Evolutionary conservation across 2,888 invertebrate genomes (phyloP), one percentile per base, ranked within the genome.

Genomic region (Limnephilus marmoratus): DNA sequence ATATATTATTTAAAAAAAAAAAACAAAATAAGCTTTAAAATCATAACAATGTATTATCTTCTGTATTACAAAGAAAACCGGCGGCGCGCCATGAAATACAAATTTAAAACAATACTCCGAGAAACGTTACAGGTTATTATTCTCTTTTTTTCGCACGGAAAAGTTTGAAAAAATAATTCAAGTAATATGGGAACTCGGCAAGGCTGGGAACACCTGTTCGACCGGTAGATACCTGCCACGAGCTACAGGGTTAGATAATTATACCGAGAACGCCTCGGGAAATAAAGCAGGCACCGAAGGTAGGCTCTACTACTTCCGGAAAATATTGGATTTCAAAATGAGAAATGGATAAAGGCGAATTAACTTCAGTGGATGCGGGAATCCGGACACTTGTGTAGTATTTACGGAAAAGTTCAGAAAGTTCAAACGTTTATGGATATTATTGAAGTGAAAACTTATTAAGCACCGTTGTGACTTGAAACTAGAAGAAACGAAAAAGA

Each of bases 111-210:
- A 41, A 83, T 83, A 18, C 41, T 37, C 24, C 83, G 83, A 83
- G 34, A n/a, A 83, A 83, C 37, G 37, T 37, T n/a, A 24, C 34
- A 2, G 37, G 83, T 34, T 31, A 34, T 68, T 68, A 83, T 34
- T 83, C 41, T 83, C 18, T 41, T 37, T 83, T 34, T 83, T 83
- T 83, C 83, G 34, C 34, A 83, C 37, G 18, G 83, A 34, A 83
- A 83, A 83, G 83, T 83, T 83, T 41, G 34, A 37, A 83, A 83
- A 83, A 83, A 83, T 83, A 83, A 37, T 83, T 83, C 41, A 83
- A 83, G 37, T 83, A 83, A 83, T 83, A 83, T 83, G 83, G 83
- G 83, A 83, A 83, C 34, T 41, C 83, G 9, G 83, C 34, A 24
- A 37, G 83, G 37, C 83, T 37, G 37, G 68, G 68, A 68, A 83